Evolutionary conservation across 1,140 invertebrate genomes (phyloP), one percentile per base, ranked within the genome.

Genomic region (Pseudobourletiella spinata): DNA sequence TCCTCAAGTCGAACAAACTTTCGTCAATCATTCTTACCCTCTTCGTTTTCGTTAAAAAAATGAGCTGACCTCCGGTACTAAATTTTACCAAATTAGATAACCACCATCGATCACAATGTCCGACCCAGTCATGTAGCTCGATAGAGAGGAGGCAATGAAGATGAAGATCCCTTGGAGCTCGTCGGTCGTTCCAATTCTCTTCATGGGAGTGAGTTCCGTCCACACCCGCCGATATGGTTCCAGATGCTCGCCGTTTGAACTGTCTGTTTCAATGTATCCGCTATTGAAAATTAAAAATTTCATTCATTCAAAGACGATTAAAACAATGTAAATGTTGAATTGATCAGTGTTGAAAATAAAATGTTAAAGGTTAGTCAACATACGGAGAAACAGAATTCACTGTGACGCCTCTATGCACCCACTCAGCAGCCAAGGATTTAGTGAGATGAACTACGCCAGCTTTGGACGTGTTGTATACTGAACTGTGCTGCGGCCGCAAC

Each of bases 301-400:
- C n/a, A n/a, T n/a, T n/a, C n/a, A n/a, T n/a, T n/a, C n/a, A n/a
- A n/a, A n/a, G n/a, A n/a, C n/a, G n/a, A n/a, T n/a, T n/a, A n/a
- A n/a, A n/a, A n/a, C n/a, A n/a, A n/a, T n/a, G n/a, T n/a, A n/a
- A n/a, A n/a, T n/a, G n/a, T n/a, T n/a, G n/a, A n/a, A n/a, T n/a
- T n/a, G n/a, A n/a, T n/a, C n/a, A n/a, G n/a, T n/a, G n/a, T n/a
- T n/a, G n/a, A n/a, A n/a, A n/a, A n/a, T n/a, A n/a, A n/a, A n/a
- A n/a, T n/a, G n/a, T n/a, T n/a, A n/a, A n/a, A n/a, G n/a, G n/a
- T n/a, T n/a, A n/a, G n/a, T n/a, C n/a, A n/a, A n/a, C n/a, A n/a
- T 65, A 70, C 68, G 68, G 64, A 32, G 68, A 70, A 59, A 70
- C 64, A 35, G 44, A 61, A 48, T 70, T 70, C 22, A 70, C 68